Evolutionary conservation across 2,888 invertebrate genomes (phyloP), one percentile per base, ranked within the genome.

Genomic region (Perizoma affinitatum): DNA sequence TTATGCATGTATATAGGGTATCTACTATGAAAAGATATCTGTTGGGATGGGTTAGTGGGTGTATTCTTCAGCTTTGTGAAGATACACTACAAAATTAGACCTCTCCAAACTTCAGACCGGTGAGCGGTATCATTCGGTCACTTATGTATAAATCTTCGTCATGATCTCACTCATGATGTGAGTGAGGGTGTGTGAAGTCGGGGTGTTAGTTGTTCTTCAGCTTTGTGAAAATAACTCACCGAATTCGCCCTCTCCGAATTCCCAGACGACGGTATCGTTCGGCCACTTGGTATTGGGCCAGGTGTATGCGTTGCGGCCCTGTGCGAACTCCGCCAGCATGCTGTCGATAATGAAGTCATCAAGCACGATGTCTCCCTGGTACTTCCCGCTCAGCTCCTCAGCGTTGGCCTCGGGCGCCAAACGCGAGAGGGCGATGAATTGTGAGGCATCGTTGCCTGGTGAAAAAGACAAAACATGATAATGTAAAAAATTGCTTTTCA

Each of bases 261-360:
- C 86, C 82, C 82, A 88, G 0, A 90, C 79, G 0, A 92, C 86
- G 0, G 86, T 87, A 63, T 90, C 67, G 5, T 84, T 65, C 0
- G 91, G 91, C 91, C 91, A 92, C 47, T 80, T 82, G 5, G 86
- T 86, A 65, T 85, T 68, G 0, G 88, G 86, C 66, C 78, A 82
- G 54, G 70, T 84, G 71, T 86, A 88, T 0, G 90, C 90, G 67
- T 83, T 88, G 34, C 88, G 78, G 4, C 89, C 88, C 60, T 73
- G 63, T 0, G 88, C 81, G 66, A 75, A 90, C 58, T 86, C 79
- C 55, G 72, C 60, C 47, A 90, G 43, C 84, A 91, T 83, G 33
- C 64, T 65, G 11, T 87, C 84, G 36, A 88, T 86, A 58, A 84
- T 80, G 63, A 74, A 79, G 57, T 90, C 88, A 43, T 90, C 90